These are phyloP conservation scores for Wasmannia auropunctata DNA, from an alignment of 1,140 invertebrate genomes.

Conservation along the genomic window DNA sequence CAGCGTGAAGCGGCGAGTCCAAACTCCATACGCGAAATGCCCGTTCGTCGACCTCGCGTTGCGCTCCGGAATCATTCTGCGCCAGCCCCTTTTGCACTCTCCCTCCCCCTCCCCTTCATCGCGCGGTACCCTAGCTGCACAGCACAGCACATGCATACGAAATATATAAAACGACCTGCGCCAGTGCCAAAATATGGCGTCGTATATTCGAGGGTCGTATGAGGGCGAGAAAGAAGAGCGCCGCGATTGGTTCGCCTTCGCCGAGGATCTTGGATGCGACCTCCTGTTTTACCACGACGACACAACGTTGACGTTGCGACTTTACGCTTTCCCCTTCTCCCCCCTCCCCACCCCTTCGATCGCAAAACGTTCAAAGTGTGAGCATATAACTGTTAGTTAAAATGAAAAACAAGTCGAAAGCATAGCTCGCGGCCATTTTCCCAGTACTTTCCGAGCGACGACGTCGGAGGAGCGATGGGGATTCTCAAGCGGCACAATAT, in stretches of 20 bases:
- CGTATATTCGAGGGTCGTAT: constrained; percentile 36
- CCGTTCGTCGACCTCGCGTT: constrained; percentile 19
- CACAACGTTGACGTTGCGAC: not conserved
- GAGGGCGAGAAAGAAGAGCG: not conserved
- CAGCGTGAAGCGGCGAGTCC: constrained; percentile 56
- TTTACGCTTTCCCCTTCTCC: constrained; percentile 18
- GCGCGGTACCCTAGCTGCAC: not conserved
- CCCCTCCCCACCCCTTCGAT: not conserved
- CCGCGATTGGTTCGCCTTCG: constrained; percentile 27
- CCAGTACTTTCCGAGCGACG: not conserved
- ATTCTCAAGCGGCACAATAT: not conserved
- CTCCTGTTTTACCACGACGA: not conserved
- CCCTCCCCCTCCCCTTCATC: not conserved
- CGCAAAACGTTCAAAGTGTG: constrained; percentile 12
- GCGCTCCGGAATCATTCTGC: not conserved
- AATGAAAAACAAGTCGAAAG: constrained; percentile 25
- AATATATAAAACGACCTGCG: constrained; percentile 66
- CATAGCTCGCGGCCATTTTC: not conserved
- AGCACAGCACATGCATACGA: constrained; percentile 74
- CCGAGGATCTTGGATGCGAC: not conserved
- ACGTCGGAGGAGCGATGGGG: not conserved
- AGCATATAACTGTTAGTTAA: constrained; percentile 27
- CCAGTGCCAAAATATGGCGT: constrained; percentile 66
- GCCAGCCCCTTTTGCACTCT: not conserved
- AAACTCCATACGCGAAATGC: constrained; percentile 42